phyloP scores from a whole-genome alignment of 2,113 vertebrate genomes.

The Setophaga petechia region DNA sequence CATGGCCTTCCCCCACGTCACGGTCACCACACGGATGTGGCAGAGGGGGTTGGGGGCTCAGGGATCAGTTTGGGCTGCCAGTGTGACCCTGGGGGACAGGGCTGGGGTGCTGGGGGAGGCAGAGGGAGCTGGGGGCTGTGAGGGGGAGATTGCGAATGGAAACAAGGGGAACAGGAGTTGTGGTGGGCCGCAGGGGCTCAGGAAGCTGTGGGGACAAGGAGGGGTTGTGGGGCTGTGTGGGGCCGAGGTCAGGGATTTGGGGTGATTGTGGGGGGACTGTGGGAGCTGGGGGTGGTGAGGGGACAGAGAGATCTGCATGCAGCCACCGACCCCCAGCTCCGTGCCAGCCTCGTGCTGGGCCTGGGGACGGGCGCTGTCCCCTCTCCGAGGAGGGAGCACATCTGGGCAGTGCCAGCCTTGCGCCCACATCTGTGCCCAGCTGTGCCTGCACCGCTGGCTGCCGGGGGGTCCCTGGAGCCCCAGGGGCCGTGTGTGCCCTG shows the following conservation, averaged over 20 bases:
- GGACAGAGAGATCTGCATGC: background rate
- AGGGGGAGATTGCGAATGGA: too few relatives aligned
- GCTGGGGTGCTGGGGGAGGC: background rate
- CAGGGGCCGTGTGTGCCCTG: background rate
- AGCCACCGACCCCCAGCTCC: rapidly evolving
- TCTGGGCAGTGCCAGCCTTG: background rate
- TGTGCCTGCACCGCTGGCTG: background rate
- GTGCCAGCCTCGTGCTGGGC: rapidly evolving
- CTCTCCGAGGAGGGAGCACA: background rate
- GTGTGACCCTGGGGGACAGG: background rate
- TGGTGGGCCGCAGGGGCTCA: background rate
- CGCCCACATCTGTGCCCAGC: background rate
- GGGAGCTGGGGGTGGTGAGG: background rate
- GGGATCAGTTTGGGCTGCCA: background rate
- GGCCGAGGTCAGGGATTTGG: background rate
- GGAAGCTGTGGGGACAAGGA: background rate
- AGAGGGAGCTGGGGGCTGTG: background rate
- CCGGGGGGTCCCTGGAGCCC: background rate
- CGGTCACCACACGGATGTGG: rapidly evolving
- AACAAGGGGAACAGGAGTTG: background rate
- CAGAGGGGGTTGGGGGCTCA: rapidly evolving
- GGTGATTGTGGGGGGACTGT: background rate
- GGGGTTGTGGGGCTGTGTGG: background rate
- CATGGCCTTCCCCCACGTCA: rapidly evolving
- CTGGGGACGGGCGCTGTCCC: rapidly evolving